Evolutionary conservation across 2,888 invertebrate genomes (phyloP), one percentile per base, ranked within the genome.

Genomic region (Platycheirus rosarum): DNA sequence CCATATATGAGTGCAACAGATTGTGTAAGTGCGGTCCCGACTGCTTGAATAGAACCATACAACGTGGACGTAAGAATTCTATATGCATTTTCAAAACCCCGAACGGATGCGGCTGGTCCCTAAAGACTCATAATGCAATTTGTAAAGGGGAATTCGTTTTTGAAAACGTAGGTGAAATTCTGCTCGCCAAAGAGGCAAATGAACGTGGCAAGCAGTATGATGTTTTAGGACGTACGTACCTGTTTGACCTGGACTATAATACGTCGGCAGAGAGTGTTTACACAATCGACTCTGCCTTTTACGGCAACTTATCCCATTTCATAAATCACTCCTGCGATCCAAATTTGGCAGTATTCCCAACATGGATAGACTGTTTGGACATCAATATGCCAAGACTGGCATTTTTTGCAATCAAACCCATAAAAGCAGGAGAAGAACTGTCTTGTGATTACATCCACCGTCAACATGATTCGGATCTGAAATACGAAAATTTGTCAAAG

Each of bases 321-420:
- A 96, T 98, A 46, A 98, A 98, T 90, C 98, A 98, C 90, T 97
- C 97, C 0, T 98, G 98, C 90, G 96, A 97, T 87, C 98, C 98
- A 0, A 98, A 98, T 90, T 91, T 97, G 74, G 95, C 94, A 0
- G 97, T 98, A 0, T 97, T 95, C 92, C 96, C 96, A 0, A 96
- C 97, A 1, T 98, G 97, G 97, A 95, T 97, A 13, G 94, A 98
- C 88, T 97, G 97, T 86, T 91, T 97, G 7, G 97, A 98, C 89
- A 95, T 96, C 0, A 95, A 97, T 87, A 91, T 98, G 78, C 98
- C 98, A 0, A 94, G 95, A 87, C 91, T 98, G 84, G 97, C 96
- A 0, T 92, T 98, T 65, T 99, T 98, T 90, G 94, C 98, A 0
- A 93, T 94, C 9, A 92, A 94, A 37, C 94, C 95, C 84, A 97